A percentile compares a stretch with the other conserved stretches of the same genome.
phyloP scores from a whole-genome alignment of 2,888 invertebrate genomes.

The Nymphalis urticae region DNA sequence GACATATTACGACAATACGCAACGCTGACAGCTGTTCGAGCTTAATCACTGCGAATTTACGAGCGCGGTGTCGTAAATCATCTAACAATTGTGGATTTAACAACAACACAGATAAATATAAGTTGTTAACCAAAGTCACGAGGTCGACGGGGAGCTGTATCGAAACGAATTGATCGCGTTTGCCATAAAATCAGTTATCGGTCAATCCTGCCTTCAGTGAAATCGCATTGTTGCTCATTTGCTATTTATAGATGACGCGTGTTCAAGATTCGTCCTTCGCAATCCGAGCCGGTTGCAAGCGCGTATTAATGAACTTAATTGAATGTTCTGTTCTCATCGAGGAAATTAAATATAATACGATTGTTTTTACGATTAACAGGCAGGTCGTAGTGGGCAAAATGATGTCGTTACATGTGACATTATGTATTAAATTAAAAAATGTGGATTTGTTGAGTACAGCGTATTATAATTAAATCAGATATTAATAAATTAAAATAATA shows the following conservation, averaged over 20 bases:
- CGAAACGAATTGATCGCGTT: background rate
- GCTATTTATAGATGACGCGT: slow-evolving; percentile 28
- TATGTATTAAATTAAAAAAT: background rate
- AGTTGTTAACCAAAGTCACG: slow-evolving; percentile 5
- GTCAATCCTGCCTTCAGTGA: background rate
- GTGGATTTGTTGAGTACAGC: no score
- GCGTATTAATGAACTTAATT: slow-evolving; percentile 22
- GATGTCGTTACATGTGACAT: background rate
- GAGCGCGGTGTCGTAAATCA: slow-evolving; percentile 7
- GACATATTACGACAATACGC: slow-evolving; percentile 5
- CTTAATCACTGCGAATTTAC: slow-evolving; percentile 3
- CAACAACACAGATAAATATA: slow-evolving; percentile 5
- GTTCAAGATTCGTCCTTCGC: slow-evolving; percentile 27
- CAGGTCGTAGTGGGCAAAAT: background rate
- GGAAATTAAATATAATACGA: background rate
- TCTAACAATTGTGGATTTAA: slow-evolving; percentile 4
- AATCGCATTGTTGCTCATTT: slow-evolving; percentile 11
- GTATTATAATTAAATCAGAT: no score
- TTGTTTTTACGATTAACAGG: background rate
- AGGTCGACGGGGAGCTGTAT: background rate
- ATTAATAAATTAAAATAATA: no score
- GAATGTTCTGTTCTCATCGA: slow-evolving; percentile 10
- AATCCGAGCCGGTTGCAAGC: slow-evolving; percentile 14
- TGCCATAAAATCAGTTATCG: background rate
- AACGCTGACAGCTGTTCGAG: slow-evolving; percentile 2